Conservation (phyloP, 2,888 invertebrate genomes). For the Diaphora mendica region DNA sequence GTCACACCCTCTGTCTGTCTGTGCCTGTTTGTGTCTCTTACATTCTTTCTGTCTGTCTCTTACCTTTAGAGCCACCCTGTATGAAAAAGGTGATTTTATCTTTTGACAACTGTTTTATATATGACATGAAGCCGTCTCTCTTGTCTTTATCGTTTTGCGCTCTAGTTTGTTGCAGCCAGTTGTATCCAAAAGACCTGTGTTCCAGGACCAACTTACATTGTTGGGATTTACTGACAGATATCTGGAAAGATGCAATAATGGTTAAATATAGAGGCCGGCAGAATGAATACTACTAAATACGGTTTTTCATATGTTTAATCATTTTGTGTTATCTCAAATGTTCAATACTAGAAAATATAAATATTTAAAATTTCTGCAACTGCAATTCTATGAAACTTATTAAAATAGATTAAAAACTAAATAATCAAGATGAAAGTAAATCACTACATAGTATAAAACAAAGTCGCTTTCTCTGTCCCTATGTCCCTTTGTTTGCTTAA, state of each 20-base stretch:
- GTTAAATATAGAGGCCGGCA: neutral
- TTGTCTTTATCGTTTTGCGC: slow-evolving; percentile 77
- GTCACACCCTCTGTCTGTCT: no score
- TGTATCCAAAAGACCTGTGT: slow-evolving; percentile 90
- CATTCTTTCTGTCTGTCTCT: neutral
- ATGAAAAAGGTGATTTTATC: slow-evolving; percentile 82
- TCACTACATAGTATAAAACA: no score
- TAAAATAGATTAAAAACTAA: neutral
- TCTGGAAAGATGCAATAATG: slow-evolving; percentile 78
- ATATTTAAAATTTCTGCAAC: no score
- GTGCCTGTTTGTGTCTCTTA: no score
- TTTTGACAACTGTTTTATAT: slow-evolving; percentile 81
- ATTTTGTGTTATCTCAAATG: no score
- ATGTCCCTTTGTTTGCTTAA: no score
- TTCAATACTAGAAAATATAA: no score
- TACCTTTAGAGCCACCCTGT: slow-evolving; percentile 81
- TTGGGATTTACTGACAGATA: slow-evolving; percentile 90
- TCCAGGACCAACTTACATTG: slow-evolving; percentile 95
- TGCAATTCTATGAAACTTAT: neutral
- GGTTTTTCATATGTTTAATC: neutral
- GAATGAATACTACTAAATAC: no score
- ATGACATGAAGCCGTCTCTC: slow-evolving; percentile 81
- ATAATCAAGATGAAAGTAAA: neutral
- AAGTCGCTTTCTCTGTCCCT: no score
- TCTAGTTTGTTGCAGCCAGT: slow-evolving; percentile 86